Base-by-base conservation (phyloP, 1,140 invertebrate genomes). In the Ooceraea biroi region DNA sequence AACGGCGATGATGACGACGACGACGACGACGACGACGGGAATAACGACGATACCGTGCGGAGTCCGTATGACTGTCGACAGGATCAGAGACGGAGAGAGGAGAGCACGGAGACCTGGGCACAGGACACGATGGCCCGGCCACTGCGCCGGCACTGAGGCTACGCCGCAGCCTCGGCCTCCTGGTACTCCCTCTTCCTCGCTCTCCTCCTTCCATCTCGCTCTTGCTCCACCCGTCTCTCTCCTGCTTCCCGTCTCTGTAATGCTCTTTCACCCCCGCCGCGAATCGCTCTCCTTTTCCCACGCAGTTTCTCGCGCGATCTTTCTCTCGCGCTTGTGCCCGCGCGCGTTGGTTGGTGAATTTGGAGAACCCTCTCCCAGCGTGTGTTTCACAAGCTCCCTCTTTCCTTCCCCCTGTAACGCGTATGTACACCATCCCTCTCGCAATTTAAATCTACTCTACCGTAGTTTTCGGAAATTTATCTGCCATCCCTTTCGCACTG, bases 101-200 rank as follows among this genome's bases (percentile, higher is more conserved):
- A 83, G 55, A 83, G 63, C 86, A 89, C 77, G 55, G 82, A 87
- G 85, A 89, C 82, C 84, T 88, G 84, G 89, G 88, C 92, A 90
- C 92, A 94, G 93, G 92, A 92, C 92, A 92, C 92, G 92, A 92
- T 93, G 92, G 93, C 94, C 94, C 94, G 94, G 93, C 94, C 93
- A 94, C 94, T 94, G 94, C 94, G 94, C 94, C 94, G 93, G 92
- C 93, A 94, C 93, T 94, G 93, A 94, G 91, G 91, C 93, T 93
- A 91, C 93, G 92, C 92, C 92, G 93, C 94, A 94, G 93, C 94
- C 92, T 92, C 93, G 92, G 92, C 91, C 91, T 94, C 92, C 93
- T 94, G 91, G 91, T 93, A 91, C 88, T 90, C 80, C 91, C 88
- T 82, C 83, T 74, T 63, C 85, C 85, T 82, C 84, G 60, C 69